Conservation (phyloP, 2,888 invertebrate genomes). For the Hirtodrosophila confusa region DNA sequence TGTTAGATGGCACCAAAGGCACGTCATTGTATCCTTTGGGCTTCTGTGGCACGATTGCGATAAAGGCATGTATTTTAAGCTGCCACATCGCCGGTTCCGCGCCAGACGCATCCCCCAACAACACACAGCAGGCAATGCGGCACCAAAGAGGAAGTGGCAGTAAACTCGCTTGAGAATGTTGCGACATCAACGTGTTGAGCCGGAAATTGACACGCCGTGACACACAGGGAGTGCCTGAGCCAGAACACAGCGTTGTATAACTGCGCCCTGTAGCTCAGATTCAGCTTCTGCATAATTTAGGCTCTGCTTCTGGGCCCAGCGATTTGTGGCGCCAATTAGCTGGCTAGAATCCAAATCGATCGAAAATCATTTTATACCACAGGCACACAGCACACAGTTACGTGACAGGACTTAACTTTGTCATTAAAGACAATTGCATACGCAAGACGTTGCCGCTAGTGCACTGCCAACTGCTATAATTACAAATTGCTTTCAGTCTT, state of each 20-base stretch:
- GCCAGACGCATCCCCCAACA: constrained; percentile 12
- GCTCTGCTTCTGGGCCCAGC: background rate
- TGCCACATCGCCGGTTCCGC: constrained; percentile 73
- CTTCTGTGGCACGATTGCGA: constrained; percentile 62
- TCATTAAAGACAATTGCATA: constrained; percentile 38
- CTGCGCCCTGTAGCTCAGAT: constrained; percentile 29
- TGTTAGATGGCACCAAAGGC: constrained; percentile 35
- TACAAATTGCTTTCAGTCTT: constrained; percentile 40
- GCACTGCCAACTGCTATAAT: constrained; percentile 47
- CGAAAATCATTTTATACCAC: constrained; percentile 25
- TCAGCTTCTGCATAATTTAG: constrained; percentile 62
- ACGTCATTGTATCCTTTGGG: constrained; percentile 66
- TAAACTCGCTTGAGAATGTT: constrained; percentile 44
- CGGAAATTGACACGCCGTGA: constrained; percentile 68
- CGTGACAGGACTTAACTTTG: constrained; percentile 33
- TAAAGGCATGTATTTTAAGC: constrained; percentile 49
- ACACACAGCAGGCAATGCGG: constrained; percentile 49
- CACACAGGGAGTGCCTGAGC: constrained; percentile 5
- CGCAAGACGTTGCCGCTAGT: constrained; percentile 4
- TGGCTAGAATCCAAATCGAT: constrained; percentile 39
- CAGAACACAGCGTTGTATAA: background rate
- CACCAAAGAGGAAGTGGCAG: constrained; percentile 46
- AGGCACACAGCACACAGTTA: constrained; percentile 16
- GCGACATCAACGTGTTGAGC: constrained; percentile 63
- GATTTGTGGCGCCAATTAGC: constrained; percentile 49